Base-by-base conservation (phyloP, 2,797 vertebrate species). In the Gouania willdenowi region DNA sequence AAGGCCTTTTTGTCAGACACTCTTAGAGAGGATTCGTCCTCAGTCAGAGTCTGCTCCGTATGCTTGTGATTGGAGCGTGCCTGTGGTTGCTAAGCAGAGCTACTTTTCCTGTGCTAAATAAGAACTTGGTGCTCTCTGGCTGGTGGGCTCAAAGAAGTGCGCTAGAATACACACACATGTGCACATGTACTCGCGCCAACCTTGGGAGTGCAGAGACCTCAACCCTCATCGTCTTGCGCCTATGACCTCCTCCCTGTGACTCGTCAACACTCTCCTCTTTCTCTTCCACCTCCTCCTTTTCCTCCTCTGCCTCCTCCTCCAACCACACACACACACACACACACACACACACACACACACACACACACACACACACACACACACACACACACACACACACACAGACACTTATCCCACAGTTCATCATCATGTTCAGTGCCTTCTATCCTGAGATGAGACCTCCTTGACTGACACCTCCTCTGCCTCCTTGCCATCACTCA, bases 41-140 rank as follows among this genome's bases (percentile, higher is more conserved):
- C 74, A 42, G 75, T 75, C 65, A 74, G 65, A 84, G 81, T 83
- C 81, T 74, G 73, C 71, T 75, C 62, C 49, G 63, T 81, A 39
- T 38, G 75, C 80, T 58, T 81, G 83, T 85, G 88, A 87, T 88
- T 88, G 88, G 88, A 88, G 83, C 86, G 78, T 33, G 70, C 65
- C 62, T 69, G 83, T 65, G 73, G 87, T 89, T 89, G 88, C 88
- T 90, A 90, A 90, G 88, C 88, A 90, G 86, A 89, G 84, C 87
- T 84, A 75, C 71, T 86, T 84, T 88, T 85, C 79, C 85, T 88
- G 86, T 85, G 86, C 88, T 89, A 89, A 89, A 89, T 87, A 88
- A 84, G 88, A 89, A 85, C 84, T 86, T 81, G 50, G 62, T 86
- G 84, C 84, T 85, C 82, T 85, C 79, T 83, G 81, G 83, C 86